A percentile compares a stretch with the other conserved stretches of the same genome.
Evolutionary conservation across 2,888 invertebrate species (phyloP).

Genomic region (Acronicta alni): DNA sequence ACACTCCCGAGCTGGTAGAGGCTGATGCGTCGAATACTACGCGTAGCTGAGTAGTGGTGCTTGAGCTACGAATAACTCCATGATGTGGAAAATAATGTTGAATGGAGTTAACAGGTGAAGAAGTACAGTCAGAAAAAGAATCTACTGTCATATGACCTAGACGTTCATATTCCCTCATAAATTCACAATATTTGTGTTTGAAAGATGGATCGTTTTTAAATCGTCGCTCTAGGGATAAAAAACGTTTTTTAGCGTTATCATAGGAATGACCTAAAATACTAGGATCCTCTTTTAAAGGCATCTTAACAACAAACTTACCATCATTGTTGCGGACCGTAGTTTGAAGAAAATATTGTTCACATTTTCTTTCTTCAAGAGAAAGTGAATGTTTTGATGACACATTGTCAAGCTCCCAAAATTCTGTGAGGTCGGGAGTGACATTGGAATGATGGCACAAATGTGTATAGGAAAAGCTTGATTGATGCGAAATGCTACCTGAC

Average conservation of each 20-base stretch:
- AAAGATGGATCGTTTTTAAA: constrained; percentile 2
- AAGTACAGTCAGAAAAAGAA: neutral
- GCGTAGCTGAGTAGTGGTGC: neutral
- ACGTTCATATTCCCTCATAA: constrained; percentile 8
- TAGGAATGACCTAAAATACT: constrained; percentile 6
- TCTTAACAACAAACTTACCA: neutral
- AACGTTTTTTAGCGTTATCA: neutral
- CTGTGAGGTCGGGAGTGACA: neutral
- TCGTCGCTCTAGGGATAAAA: constrained; percentile 13
- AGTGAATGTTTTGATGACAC: constrained; percentile 25
- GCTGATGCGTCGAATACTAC: neutral
- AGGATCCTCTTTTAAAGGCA: constrained; percentile 6
- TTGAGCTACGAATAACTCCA: neutral
- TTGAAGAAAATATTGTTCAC: constrained; percentile 36
- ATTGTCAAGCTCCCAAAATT: constrained; percentile 23
- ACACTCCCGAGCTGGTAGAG: constrained; percentile 1
- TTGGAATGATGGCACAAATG: constrained; percentile 3
- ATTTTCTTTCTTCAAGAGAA: constrained; percentile 33
- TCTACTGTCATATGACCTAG: constrained; percentile 8
- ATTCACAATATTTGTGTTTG: neutral
- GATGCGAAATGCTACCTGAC: constrained; percentile 6
- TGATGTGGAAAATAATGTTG: constrained; percentile 1
- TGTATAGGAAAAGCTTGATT: neutral
- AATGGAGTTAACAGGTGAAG: neutral
- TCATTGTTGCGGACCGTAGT: constrained; percentile 19